Percentiles rank a stretch among this genome's conserved stretches.
Evolutionary conservation across 2,797 vertebrate genomes (phyloP).

Genomic region (Glossophaga mutica): DNA sequence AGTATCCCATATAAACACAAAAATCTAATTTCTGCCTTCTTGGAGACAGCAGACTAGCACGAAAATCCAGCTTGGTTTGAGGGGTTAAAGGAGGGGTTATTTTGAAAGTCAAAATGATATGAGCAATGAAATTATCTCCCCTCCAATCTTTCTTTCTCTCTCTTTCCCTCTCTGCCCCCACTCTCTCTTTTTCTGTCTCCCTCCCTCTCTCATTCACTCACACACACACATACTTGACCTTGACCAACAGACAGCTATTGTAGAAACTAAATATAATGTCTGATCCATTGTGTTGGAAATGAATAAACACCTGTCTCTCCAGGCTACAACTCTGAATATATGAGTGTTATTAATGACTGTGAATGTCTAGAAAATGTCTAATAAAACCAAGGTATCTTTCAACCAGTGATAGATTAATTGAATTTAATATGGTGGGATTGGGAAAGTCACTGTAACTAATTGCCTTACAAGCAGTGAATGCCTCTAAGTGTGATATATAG

Average conservation of each 20-base stretch:
- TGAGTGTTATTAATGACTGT: conserved; percentile 14
- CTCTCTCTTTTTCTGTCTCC: neutral
- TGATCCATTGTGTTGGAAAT: conserved; percentile 7
- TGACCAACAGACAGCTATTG: conserved; percentile 22
- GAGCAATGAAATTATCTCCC: neutral
- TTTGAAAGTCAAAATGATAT: neutral
- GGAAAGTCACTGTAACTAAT: conserved; percentile 60
- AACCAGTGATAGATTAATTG: conserved; percentile 56
- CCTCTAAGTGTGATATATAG: neutral
- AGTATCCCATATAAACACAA: neutral
- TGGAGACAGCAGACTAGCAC: neutral
- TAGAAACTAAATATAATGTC: conserved; percentile 14
- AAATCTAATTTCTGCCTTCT: conserved; percentile 8
- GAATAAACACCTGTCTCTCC: conserved; percentile 29
- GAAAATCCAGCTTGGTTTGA: neutral
- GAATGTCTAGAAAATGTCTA: conserved; percentile 61
- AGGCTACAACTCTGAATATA: conserved; percentile 40
- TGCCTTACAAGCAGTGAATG: neutral
- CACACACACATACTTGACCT: neutral
- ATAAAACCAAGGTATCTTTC: conserved; percentile 58
- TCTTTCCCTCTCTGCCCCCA: neutral
- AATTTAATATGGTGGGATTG: conserved; percentile 53
- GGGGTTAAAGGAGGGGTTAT: rapidly evolving
- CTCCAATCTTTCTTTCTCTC: rapidly evolving
- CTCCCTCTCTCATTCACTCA: neutral